Evolutionary conservation across 1,140 invertebrate species (phyloP), one percentile per base, ranked within the genome.

Genomic region (Diachasma alloeum): DNA sequence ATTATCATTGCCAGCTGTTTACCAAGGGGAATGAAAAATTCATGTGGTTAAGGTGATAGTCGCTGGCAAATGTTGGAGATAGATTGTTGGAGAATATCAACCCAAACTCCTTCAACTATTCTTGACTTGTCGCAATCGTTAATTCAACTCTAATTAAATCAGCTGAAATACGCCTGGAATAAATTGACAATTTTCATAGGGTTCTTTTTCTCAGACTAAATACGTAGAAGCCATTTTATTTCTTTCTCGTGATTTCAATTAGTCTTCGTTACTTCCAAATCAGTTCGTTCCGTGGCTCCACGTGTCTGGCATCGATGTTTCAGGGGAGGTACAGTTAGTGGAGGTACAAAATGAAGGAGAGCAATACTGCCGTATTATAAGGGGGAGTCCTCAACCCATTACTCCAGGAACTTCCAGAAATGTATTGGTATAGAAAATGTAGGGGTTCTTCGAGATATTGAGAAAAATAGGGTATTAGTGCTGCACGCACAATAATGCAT

Each of bases 201-300:
- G n/a, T 31, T 24, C 26, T 69, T 46, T 67, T 31, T 26, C 24
- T 56, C 39, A 13, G 67, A 13, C 42, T 76, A 63, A 63, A 24
- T 63, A 26, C 59, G 19, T 15, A 13, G 26, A 26, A 63, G 59
- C 24, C 59, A 63, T 63, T 63, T 19, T 31, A 63, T 63, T 11
- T 63, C 17, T 72, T 76, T 71, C 48, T 36, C 68, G 24, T 31
- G 63, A 67, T 36, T 68, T 63, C 68, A 74, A 77, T 77, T 73
- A 73, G 63, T 77, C 76, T 77, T 77, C 76, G 63, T 77, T 71
- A 77, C 39, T 67, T 46, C 53, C 66, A 46, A 36, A 46, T 75
- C 59, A 72, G 72, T 72, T 77, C 53, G 67, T 68, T 66, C 48
- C 1, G 19, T 22, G 2, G 48, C 19, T 17, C 48, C n/a, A 56